Evolutionary conservation across 2,113 vertebrate genomes (phyloP).

Genomic region (Hepsetus odoe): DNA sequence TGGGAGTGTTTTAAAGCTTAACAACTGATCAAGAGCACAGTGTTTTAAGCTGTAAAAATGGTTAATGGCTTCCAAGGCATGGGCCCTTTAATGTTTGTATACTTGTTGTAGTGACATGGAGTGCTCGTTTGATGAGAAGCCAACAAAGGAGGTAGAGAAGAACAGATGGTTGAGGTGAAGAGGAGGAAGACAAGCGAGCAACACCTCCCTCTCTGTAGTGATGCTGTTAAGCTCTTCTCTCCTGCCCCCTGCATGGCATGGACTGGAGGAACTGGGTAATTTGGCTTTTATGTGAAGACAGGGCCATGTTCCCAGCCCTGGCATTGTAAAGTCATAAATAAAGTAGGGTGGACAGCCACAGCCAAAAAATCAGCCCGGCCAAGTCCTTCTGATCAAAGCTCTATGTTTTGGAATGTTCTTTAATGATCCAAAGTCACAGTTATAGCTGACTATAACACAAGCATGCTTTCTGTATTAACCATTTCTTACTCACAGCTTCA

Average conservation of each 20-base stretch:
- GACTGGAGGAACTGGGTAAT: slow-evolving; percentile 26
- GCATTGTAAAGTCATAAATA: slow-evolving; percentile 34
- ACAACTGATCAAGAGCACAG: no score
- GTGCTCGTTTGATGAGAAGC: not conserved
- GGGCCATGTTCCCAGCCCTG: not conserved
- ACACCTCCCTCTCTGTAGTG: not conserved
- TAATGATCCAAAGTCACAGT: not conserved
- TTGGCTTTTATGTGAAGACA: slow-evolving; percentile 6
- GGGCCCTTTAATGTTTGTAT: not conserved
- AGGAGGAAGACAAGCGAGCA: slow-evolving; percentile 23
- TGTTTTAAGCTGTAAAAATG: not conserved
- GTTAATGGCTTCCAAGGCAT: not conserved
- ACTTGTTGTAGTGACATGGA: not conserved
- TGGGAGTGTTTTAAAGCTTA: no score
- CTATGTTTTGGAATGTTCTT: not conserved
- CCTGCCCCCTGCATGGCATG: slow-evolving; percentile 25
- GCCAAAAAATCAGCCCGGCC: slow-evolving; percentile 41
- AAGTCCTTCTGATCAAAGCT: not conserved
- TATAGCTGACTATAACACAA: not conserved
- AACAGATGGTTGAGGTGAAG: slow-evolving; percentile 49
- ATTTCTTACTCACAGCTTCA: no score
- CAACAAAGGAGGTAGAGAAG: slow-evolving; percentile 15
- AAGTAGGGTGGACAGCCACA: not conserved
- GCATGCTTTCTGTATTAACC: not conserved
- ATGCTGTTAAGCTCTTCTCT: slow-evolving; percentile 27